A percentile compares a stretch with the other conserved stretches of the same genome.
Conservation (phyloP, 1,140 invertebrate genomes). For the Heliconius himera region DNA sequence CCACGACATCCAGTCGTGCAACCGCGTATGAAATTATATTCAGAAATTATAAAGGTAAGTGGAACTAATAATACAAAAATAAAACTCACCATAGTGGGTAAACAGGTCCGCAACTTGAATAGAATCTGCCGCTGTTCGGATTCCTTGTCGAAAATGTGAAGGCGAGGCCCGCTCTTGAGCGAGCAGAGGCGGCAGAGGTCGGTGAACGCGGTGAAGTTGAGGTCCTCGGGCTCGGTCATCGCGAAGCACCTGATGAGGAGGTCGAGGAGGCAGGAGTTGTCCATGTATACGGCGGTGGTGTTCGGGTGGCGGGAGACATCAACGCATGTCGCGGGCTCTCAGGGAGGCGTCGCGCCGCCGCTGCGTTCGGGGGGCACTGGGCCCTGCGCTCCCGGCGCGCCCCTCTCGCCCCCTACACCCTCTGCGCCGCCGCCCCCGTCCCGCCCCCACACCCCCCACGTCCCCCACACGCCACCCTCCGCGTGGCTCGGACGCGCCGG, state of each 20-base stretch:
- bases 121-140: slow-evolving; percentile 86
- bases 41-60: slow-evolving; percentile 12
- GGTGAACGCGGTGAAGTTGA: slow-evolving; percentile 85
- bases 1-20: slow-evolving; percentile 16
- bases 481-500: slow-evolving; percentile 62
- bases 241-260: slow-evolving; percentile 82
- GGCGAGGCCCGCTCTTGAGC: slow-evolving; percentile 84
- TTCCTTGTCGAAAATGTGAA: slow-evolving; percentile 87
- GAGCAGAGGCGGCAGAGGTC: slow-evolving; percentile 87
- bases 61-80: not conserved
- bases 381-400: slow-evolving; percentile 46
- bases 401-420: slow-evolving; percentile 40
- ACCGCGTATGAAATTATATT: not conserved
- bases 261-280: slow-evolving; percentile 82
- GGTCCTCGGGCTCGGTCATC: slow-evolving; percentile 85
- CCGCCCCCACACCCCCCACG: slow-evolving; percentile 36
- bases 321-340: slow-evolving; percentile 70
- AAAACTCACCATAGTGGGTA: slow-evolving; percentile 84
- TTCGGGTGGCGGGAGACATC: slow-evolving; percentile 73
- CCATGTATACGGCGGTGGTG: slow-evolving; percentile 77
- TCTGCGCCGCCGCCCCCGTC: slow-evolving; percentile 29
- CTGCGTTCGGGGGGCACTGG: slow-evolving; percentile 70
- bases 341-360: slow-evolving; percentile 70
- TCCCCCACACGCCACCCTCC: slow-evolving; percentile 41
- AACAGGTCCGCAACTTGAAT: slow-evolving; percentile 86